Conservation (phyloP, 2,113 vertebrate species). For the Perognathus longimembris region DNA sequence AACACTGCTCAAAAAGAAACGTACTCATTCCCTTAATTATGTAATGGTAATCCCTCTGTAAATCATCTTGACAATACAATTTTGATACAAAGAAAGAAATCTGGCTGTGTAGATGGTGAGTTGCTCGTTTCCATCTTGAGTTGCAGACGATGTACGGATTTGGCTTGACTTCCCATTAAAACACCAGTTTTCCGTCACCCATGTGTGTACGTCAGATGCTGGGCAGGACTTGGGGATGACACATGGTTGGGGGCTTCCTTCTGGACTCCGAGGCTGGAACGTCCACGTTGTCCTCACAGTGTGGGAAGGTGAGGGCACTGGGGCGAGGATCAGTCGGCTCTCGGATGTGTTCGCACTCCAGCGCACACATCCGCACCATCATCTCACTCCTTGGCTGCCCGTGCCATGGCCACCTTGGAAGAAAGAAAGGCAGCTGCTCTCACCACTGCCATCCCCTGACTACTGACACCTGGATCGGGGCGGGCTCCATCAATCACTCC, state of each 20-base stretch:
- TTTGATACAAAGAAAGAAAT: too few relatives aligned
- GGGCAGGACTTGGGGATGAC: background rate
- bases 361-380: rapidly evolving
- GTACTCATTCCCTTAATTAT: too few relatives aligned
- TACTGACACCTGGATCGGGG: background rate
- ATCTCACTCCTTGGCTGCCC: rapidly evolving
- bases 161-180: too few relatives aligned
- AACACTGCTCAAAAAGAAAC: too few relatives aligned
- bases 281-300: background rate
- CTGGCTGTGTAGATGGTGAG: too few relatives aligned
- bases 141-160: too few relatives aligned
- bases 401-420: rapidly evolving
- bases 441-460: background rate
- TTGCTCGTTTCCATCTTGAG: too few relatives aligned
- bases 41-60: too few relatives aligned
- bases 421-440: too few relatives aligned
- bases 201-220: rapidly evolving
- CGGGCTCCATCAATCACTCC: background rate
- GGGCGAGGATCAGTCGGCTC: background rate
- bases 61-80: too few relatives aligned
- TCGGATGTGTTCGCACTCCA: too few relatives aligned
- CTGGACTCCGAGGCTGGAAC: rapidly evolving
- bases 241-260: background rate
- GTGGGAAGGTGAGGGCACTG: too few relatives aligned
- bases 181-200: background rate